Evolutionary conservation across 2,113 vertebrate genomes (phyloP).

Genomic region (Brachyhypopomus occidentalis): DNA sequence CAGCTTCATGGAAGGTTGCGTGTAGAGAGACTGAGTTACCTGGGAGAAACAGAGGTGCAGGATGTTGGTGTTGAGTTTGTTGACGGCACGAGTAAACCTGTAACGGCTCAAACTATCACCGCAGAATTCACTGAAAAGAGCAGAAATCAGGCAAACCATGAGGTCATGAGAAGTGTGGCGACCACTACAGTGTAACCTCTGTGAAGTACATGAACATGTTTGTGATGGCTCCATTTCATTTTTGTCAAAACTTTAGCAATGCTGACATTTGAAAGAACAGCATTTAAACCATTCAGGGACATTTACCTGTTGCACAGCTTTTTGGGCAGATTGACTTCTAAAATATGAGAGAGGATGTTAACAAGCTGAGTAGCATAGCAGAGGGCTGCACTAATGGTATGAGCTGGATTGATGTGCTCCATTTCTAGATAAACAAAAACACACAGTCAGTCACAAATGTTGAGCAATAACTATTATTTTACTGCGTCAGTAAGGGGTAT

Average conservation of each 20-base stretch:
- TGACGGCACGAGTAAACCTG: constrained; percentile 91
- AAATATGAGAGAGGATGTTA: constrained; percentile 92
- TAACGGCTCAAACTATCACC: constrained; percentile 93
- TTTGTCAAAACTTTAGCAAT: neutral
- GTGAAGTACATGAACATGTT: too few relatives aligned
- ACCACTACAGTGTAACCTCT: neutral
- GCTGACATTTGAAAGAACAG: neutral
- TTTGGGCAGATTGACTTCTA: constrained; percentile 93
- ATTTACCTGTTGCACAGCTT: constrained; percentile 94
- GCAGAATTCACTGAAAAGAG: constrained; percentile 88
- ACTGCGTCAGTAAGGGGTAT: neutral
- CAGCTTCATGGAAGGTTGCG: neutral
- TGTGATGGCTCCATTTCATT: too few relatives aligned
- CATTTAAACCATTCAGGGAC: neutral
- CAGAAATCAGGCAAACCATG: constrained; percentile 10
- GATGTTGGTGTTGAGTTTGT: constrained; percentile 94
- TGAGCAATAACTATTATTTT: neutral
- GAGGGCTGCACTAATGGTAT: constrained; percentile 94
- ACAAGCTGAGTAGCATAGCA: constrained; percentile 93
- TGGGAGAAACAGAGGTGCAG: constrained; percentile 98
- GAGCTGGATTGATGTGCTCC: constrained; percentile 92
- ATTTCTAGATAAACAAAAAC: constrained; percentile 74
- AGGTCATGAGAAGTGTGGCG: neutral
- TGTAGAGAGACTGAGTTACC: constrained; percentile 71
- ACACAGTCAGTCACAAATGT: neutral